Evolutionary conservation across 2,113 vertebrate genomes (phyloP), one percentile per base, ranked within the genome.

Genomic region (Atrichornis clamosus): DNA sequence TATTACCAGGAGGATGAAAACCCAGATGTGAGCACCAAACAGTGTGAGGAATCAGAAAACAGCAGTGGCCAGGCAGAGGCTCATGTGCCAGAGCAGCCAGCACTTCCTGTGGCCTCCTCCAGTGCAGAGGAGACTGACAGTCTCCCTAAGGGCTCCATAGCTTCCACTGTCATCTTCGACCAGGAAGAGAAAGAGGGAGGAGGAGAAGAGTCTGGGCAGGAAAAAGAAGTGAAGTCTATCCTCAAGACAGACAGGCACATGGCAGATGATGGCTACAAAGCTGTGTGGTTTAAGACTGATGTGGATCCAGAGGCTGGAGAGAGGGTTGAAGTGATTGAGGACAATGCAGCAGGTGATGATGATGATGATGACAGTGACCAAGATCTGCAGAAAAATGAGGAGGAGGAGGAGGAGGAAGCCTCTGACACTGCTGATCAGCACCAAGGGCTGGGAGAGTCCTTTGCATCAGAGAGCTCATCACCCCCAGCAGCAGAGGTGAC

Each of bases 141-240:
- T 32, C 8, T 89, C 22, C 37, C 91, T 30, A 63, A 59, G 44
- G 6, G 15, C 28, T 67, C 73, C 30, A 3, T 23, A 77, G 42
- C 60, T 84, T 67, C 89, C 64, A 72, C 64, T 26, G 19, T 41
- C 47, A 27, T 18, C 44, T 92, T 67, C 15, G 41, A 64, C 33
- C 52, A 72, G 68, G 86, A 86, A 46, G 59, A 94, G 10, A 30
- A 91, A 64, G 67, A 79, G 23, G 33, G 63, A 80, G n/a, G 37
- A 15, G 37, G 67, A 83, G 47, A 78, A 84, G 67, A 92, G 21
- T 10, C 37, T 11, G 60, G 81, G 23, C 76, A 32, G 24, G 89
- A 92, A 79, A 97, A 95, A 65, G 96, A 96, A 74, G 89, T 97
- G 44, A 97, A 97, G 56, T 95, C 94, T 59, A 97, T 97, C 84